Base-by-base conservation (phyloP, 2,797 vertebrate species). In the Sebastes cheni region DNA sequence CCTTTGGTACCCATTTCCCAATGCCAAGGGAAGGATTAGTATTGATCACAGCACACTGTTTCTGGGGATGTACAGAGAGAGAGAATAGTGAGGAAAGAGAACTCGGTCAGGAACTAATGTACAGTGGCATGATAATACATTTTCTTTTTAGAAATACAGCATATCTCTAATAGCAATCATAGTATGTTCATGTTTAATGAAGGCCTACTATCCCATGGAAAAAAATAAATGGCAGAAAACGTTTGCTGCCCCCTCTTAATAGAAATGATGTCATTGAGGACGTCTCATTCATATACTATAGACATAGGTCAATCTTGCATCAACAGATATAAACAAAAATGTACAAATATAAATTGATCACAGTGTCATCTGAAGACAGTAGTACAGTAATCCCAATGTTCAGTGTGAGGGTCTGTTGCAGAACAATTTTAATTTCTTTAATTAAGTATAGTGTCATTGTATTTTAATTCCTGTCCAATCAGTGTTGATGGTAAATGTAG, bases 1-100 rank as follows among this genome's bases (percentile, higher is more conserved):
- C 39, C 13, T 2, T 67, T 36, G 9, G 3, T 10, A 32, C 5
- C 93, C 93, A 94, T 54, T 70, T 85, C 10, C 91, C 89, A 60
- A 72, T 20, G 4, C 60, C 20, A 22, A 1, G 0, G 2, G 1
- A 8, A 20, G 16, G 3, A 42, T 36, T 8, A 1, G n/a, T 55
- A 34, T 22, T 81, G 66, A 93, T 74, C 8, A 72, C 50, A 81
- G 4, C 32, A 86, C 92, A 93, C 2, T 16, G 1, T 10, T 1
- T 3, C 30, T 67, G 18, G 2, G 30, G 8, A 67, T 62, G 50
- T 20, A 78, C 8, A 73, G 13, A 25, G 13, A 25, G 13, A 14
- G 13, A 54, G 50, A 54, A 54, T 54, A n/a, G 50, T 54, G 50
- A 54, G 20, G 9, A 54, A 22, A 54, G 20, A 54, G 50, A 54